These are phyloP conservation scores for Drosophila antonietae DNA, from an alignment of 2,888 invertebrate genomes.

Conservation along the genomic window DNA sequence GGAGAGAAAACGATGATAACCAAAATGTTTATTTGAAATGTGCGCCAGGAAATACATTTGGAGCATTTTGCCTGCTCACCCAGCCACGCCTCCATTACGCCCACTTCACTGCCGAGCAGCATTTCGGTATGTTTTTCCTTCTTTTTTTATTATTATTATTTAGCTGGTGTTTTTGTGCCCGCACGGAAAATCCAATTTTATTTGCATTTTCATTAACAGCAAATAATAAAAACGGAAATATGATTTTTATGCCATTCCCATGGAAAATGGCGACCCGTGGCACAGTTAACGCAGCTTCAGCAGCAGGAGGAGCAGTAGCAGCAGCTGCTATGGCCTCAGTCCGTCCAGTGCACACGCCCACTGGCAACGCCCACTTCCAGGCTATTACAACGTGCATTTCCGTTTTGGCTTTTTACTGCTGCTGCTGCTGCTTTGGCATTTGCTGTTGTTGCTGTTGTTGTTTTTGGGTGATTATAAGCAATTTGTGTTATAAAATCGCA, in stretches of 20 bases:
- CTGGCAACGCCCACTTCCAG: slow-evolving; percentile 58
- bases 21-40: slow-evolving; percentile 74
- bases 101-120: slow-evolving; percentile 27
- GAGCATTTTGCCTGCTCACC: slow-evolving; percentile 14
- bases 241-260: slow-evolving; percentile 76
- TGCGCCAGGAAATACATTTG: slow-evolving; percentile 72
- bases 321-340: slow-evolving; percentile 35
- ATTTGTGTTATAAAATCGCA: slow-evolving; percentile 77
- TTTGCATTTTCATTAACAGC: slow-evolving; percentile 77
- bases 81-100: not conserved
- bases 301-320: slow-evolving; percentile 41
- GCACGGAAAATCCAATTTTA: slow-evolving; percentile 75
- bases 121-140: slow-evolving; percentile 20
- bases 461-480: slow-evolving; percentile 71
- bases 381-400: slow-evolving; percentile 76
- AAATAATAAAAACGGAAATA: slow-evolving; percentile 78
- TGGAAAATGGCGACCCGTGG: slow-evolving; percentile 47
- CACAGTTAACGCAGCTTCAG: slow-evolving; percentile 52
- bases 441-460: slow-evolving; percentile 21
- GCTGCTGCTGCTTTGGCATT: slow-evolving; percentile 4
- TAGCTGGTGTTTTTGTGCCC: slow-evolving; percentile 65
- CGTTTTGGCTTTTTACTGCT: slow-evolving; percentile 52
- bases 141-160: slow-evolving; percentile 45
- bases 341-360: not conserved
- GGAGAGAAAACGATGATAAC: slow-evolving; percentile 40